Evolutionary conservation across 2,113 vertebrate species (phyloP).

Genomic region (Bos javanicus): DNA sequence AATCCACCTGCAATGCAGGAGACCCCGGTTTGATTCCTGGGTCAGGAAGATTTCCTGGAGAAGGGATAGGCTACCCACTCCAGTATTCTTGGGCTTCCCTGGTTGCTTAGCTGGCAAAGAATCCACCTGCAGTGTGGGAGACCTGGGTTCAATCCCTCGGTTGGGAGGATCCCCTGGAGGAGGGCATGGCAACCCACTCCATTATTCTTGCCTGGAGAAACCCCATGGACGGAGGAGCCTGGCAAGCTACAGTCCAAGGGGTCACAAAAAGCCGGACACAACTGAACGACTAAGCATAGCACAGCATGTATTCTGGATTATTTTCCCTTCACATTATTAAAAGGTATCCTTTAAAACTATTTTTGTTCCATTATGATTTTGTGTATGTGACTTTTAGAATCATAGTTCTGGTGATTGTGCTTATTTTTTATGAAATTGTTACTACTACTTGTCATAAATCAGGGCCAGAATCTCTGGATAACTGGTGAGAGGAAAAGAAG

Average conservation of each 20-base stretch:
- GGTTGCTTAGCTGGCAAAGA: background rate
- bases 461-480: background rate
- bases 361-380: slow-evolving; percentile 1
- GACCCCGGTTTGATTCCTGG: background rate
- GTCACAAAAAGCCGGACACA: background rate
- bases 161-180: background rate
- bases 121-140: background rate
- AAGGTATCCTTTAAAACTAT: background rate
- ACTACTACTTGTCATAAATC: background rate
- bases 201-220: background rate
- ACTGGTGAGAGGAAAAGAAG: background rate
- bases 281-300: background rate
- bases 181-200: background rate
- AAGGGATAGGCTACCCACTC: background rate
- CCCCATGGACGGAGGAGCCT: background rate
- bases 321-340: background rate
- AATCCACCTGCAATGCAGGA: background rate
- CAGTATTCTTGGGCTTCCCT: background rate
- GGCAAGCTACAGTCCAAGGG: background rate
- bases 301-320: background rate
- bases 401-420: background rate
- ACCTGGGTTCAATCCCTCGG: background rate
- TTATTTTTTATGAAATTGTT: slow-evolving; percentile 5
- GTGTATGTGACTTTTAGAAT: slow-evolving; percentile 2
- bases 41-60: background rate